Evolutionary conservation across 2,113 vertebrate species (phyloP).

Genomic region (Brachypodius melanocephalos): DNA sequence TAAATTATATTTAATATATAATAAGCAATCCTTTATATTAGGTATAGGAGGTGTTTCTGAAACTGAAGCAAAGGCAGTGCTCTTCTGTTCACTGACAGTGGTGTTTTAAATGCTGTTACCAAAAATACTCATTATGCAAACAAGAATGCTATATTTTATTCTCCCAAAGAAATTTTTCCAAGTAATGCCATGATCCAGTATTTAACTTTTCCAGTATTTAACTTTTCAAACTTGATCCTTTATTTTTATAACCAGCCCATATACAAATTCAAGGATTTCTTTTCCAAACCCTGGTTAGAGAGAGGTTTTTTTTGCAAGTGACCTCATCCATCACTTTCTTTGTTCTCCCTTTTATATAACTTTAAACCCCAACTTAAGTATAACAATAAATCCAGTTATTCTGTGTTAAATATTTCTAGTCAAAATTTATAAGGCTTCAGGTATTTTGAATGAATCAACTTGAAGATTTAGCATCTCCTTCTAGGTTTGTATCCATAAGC

Average conservation of each 20-base stretch:
- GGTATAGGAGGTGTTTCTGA: not conserved
- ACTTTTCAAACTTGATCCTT: not conserved
- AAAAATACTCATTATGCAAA: not conserved
- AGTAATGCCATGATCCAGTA: not conserved
- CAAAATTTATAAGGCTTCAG: not conserved
- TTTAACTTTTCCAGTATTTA: not conserved
- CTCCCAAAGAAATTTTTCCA: not conserved
- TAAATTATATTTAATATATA: not conserved
- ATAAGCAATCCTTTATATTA: not conserved
- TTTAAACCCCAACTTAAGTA: not conserved
- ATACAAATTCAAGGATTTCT: not conserved
- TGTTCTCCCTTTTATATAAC: not conserved
- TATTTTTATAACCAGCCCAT: not conserved
- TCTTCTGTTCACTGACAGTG: not conserved
- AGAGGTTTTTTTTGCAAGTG: not conserved
- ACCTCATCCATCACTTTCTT: not conserved
- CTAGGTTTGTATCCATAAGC: not conserved
- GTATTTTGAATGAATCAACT: not conserved
- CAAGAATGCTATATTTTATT: not conserved
- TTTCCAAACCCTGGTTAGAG: not conserved
- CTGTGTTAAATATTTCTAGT: not conserved
- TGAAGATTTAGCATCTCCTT: not conserved
- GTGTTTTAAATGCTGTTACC: not conserved
- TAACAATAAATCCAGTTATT: not conserved
- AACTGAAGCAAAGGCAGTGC: not conserved